Evolutionary conservation across 2,888 invertebrate species (phyloP).

Genomic region (Apotomis betuletana): DNA sequence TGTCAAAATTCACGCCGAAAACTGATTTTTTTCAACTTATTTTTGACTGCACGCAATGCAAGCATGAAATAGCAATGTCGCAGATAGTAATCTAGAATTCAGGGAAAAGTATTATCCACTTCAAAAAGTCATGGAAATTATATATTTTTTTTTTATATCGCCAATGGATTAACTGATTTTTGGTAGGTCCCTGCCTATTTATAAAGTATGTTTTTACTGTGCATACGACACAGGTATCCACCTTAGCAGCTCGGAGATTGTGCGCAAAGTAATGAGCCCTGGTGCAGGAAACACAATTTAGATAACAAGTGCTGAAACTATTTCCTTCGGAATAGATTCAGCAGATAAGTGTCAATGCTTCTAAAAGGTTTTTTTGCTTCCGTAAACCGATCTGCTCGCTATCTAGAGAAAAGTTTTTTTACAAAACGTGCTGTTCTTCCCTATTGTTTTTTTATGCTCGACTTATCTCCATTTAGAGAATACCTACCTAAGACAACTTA

Average conservation of each 20-base stretch:
- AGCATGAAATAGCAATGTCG: no score
- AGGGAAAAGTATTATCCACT: no score
- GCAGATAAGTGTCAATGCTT: slow-evolving; percentile 21
- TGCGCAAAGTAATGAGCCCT: slow-evolving; percentile 15
- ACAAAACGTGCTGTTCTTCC: background rate
- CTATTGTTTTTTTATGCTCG: background rate
- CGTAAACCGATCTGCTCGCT: slow-evolving; percentile 6
- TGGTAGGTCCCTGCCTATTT: no score
- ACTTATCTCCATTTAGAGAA: background rate
- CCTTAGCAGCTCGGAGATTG: slow-evolving; percentile 2
- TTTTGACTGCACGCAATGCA: no score
- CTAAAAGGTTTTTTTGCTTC: slow-evolving; percentile 15
- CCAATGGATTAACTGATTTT: no score
- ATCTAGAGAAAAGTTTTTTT: slow-evolving; percentile 2
- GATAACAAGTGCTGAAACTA: slow-evolving; percentile 36
- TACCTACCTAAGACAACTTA: background rate
- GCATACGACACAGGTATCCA: no score
- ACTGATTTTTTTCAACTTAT: no score
- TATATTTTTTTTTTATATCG: no score
- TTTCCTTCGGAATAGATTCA: slow-evolving; percentile 24
- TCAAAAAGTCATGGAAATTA: no score
- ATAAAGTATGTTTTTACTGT: no score
- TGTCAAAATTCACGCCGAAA: no score
- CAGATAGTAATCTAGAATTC: no score
- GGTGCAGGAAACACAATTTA: slow-evolving; percentile 32